These are phyloP conservation scores for Trematocara macrostoma DNA, from an alignment of 2,113 vertebrate genomes.

Conservation along the genomic window DNA sequence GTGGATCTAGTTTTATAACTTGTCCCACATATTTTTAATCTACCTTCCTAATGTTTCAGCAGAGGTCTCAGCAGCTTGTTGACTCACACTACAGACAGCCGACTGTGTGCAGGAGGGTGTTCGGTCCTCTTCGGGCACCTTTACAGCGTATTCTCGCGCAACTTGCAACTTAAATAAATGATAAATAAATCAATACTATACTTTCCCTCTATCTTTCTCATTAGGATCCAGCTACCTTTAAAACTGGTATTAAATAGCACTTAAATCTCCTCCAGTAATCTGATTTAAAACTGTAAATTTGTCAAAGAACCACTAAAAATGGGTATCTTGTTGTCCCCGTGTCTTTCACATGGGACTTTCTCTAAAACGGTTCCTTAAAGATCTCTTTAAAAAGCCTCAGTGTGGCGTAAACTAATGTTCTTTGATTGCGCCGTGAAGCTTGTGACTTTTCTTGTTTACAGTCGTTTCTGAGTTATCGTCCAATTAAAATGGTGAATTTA, in stretches of 20 bases:
- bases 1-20: neutral
- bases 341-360: neutral
- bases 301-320: neutral
- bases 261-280: neutral
- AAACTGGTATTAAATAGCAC: neutral
- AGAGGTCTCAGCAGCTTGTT: neutral
- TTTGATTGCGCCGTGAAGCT: neutral
- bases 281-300: neutral
- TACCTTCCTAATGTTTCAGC: neutral
- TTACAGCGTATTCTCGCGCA: accelerated
- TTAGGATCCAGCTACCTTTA: neutral
- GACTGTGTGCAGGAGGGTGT: neutral
- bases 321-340: accelerated
- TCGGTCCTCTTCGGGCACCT: neutral
- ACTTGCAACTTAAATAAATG: neutral
- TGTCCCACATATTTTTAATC: neutral
- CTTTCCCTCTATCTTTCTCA: neutral
- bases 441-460: neutral
- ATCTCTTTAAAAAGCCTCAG: neutral
- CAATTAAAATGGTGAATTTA: neutral
- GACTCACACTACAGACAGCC: neutral
- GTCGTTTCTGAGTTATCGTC: neutral
- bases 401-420: neutral
- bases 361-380: neutral
- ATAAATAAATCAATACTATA: neutral